Conservation (phyloP, 2,113 vertebrate genomes). For the Sylvia atricapilla region DNA sequence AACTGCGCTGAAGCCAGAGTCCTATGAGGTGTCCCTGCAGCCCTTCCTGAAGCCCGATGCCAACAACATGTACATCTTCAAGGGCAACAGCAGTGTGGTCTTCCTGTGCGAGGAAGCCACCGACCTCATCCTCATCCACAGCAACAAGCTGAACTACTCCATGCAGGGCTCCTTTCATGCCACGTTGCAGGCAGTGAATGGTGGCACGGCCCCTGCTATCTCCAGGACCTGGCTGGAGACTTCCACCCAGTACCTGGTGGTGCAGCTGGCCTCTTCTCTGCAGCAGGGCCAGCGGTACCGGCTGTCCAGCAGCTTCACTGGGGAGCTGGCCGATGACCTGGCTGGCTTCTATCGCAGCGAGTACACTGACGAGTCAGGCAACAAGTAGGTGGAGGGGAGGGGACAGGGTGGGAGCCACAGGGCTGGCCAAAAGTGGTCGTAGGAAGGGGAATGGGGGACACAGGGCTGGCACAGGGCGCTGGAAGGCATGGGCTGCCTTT, state of each 20-base stretch:
- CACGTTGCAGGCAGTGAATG: neutral
- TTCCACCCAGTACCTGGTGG: conserved; percentile 83
- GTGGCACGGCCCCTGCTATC: neutral
- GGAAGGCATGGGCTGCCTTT: no score
- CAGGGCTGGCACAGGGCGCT: rapidly evolving
- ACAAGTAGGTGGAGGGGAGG: conserved; percentile 73
- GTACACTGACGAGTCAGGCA: conserved; percentile 67
- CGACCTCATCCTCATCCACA: conserved; percentile 86
- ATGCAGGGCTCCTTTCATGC: neutral
- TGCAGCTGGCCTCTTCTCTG: conserved; percentile 68
- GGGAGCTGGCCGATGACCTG: conserved; percentile 88
- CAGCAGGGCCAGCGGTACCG: conserved; percentile 52
- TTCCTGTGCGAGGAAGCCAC: conserved; percentile 80
- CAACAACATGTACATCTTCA: conserved; percentile 78
- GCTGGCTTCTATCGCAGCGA: conserved; percentile 93
- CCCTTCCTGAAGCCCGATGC: conserved; percentile 69
- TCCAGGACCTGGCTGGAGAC: conserved; percentile 64
- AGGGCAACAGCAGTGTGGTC: conserved; percentile 75
- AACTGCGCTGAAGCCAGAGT: conserved; percentile 63
- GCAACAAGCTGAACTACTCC: conserved; percentile 85
- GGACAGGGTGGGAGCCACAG: rapidly evolving
- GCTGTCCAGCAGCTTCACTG: conserved; percentile 76
- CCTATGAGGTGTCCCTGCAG: conserved; percentile 80
- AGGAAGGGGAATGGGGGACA: neutral
- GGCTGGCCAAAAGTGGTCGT: neutral